Base-by-base conservation (phyloP, 1,140 invertebrate species). In the Saccostrea glomerata region DNA sequence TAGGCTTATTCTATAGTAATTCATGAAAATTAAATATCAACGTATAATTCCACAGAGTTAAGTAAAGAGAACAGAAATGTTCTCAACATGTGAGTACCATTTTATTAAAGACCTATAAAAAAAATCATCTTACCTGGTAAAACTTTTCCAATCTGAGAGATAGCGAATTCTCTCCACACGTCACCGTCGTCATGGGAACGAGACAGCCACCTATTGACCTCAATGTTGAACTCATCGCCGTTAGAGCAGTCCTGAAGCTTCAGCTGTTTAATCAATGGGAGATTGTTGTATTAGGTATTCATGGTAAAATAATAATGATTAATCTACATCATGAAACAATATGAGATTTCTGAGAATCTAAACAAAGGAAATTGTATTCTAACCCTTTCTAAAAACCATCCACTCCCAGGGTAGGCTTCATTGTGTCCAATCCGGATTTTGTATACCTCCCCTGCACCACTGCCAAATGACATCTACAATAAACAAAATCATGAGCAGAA, bases 351-450 rank as follows among this genome's bases (percentile, higher is more conserved):
- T 82, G 23, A 47, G 23, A 82, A 82, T 82, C 58, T 63, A 3
- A 20, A 63, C 17, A 63, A 63, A 20, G 13, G 13, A 60, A 77
- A 77, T 77, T 25, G 36, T 30, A 77, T 77, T 25, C 86, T 90
- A 73, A 94, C 93, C 90, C 92, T 91, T 20, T 93, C 91, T 25
- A 94, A 63, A 88, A 87, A 91, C 93, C 93, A 93, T 55, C 93
- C 93, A 92, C 63, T 92, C 47, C 86, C 83, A 56, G 89, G 88
- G 66, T 87, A 82, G 13, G 86, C 88, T 82, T 92, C 89, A 89
- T 92, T 92, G 84, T 91, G 89, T 60, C 93, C 93, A 87, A 94
- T 87, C 2, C 93, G 88, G 1, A 94, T 88, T 87, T 94, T 94
- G 86, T 93, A 93, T 15, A 93, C 82, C 70, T 90, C 87, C 54